Base-by-base conservation (phyloP, 2,113 vertebrate genomes). In the Myanophis thanlyinensis region DNA sequence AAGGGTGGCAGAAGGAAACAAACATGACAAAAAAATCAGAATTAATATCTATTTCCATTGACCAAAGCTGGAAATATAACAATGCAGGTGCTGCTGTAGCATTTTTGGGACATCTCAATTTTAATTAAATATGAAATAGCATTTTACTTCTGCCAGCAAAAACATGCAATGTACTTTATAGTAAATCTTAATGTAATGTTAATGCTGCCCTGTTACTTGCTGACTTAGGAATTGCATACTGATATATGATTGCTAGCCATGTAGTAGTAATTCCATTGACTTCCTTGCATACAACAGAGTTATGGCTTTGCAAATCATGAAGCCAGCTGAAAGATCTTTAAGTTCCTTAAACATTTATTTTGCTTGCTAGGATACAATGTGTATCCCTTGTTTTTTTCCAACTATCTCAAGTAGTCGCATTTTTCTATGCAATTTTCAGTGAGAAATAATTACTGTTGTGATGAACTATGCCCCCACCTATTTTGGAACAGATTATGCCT, bases 51-150 rank as follows among this genome's bases (percentile, higher is more conserved):
- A 0, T 62, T 92, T 48, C 80, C 51, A 52, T 89, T 94, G 93
- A 95, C 93, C 94, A 47, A 3, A 5, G 73, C 51, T 85, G 59
- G 89, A 92, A 92, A 51, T 90, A 27, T 94, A 87, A 92, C 89
- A 93, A 93, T 95, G 92, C 91, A 95, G 94, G 51, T 90, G 90
- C 13, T 27, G 62, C 96, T 89, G 93, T 94, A 95, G 94, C 48
- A 91, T 93, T 96, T 95, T 95, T 94, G 93, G 93, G 85, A 53
- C 25, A 53, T 59, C 91, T 87, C 89, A 67, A 90, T 93, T 96
- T 96, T 97, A 96, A 97, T 97, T 97, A 97, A 96, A 97, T 96
- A 95, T 96, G 95, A 96, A 97, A 96, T 95, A 95, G 92, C 91
- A 95, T 91, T 96, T 94, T 91, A 73, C 88, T 95, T 95, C 89